Percentiles rank a stretch among this genome's conserved stretches.
Conservation (phyloP, 1,140 invertebrate species). For the Plodia interpunctella region DNA sequence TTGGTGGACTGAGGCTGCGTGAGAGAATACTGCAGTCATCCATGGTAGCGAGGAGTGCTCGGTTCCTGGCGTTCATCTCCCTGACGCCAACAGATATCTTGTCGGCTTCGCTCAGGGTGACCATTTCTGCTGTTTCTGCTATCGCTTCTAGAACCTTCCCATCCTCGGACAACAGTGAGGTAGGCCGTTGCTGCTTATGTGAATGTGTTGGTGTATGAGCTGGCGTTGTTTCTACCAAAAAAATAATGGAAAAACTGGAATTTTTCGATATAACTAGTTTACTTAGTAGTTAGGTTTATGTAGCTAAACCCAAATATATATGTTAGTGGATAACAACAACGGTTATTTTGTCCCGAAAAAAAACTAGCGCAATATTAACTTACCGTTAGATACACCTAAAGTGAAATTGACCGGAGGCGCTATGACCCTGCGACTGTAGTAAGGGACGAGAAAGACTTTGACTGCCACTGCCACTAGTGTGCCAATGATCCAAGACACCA, state of each 20-base stretch:
- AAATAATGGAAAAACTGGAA: background rate
- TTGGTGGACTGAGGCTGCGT: conserved; percentile 68
- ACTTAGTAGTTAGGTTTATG: too few species aligned
- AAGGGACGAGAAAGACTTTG: too few species aligned
- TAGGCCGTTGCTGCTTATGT: conserved; percentile 58
- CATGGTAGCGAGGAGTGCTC: conserved; percentile 68
- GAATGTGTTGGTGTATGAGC: conserved; percentile 66
- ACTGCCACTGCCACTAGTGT: too few species aligned
- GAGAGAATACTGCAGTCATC: conserved; percentile 74
- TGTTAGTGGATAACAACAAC: background rate
- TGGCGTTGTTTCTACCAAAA: conserved; percentile 69
- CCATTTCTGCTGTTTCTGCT: conserved; percentile 69
- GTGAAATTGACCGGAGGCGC: background rate
- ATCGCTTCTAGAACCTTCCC: conserved; percentile 68
- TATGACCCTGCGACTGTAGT: too few species aligned
- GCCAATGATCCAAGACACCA: too few species aligned
- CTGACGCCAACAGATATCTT: conserved; percentile 50
- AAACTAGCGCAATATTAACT: background rate
- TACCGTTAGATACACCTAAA: conserved; percentile 3
- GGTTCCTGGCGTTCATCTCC: conserved; percentile 64
- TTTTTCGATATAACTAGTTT: too few species aligned
- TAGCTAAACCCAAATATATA: too few species aligned
- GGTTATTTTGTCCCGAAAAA: background rate
- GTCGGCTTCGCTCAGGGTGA: conserved; percentile 61
- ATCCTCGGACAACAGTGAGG: conserved; percentile 63